Conservation (phyloP, 2,888 invertebrate species). For the Phasia obesa region DNA sequence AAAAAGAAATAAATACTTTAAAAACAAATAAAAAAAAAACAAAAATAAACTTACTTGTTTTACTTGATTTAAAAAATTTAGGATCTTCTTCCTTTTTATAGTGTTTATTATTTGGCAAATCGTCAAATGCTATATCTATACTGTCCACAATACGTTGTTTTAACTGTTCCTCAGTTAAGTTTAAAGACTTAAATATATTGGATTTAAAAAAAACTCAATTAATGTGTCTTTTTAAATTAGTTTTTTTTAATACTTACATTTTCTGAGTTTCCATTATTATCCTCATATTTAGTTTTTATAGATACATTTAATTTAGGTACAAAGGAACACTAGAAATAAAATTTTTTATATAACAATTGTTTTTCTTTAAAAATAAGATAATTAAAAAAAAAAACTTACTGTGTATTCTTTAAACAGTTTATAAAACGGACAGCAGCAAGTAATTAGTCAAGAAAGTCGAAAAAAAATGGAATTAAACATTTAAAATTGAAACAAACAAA, state of each 20-base stretch:
- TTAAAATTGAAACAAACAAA: neutral
- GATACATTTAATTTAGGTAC: slow-evolving; percentile 92
- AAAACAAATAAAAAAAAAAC: neutral
- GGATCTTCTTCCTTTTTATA: slow-evolving; percentile 96
- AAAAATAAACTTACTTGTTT: slow-evolving; percentile 83
- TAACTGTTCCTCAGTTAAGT: slow-evolving; percentile 88
- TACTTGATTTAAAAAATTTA: slow-evolving; percentile 90
- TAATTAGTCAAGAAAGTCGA: slow-evolving; percentile 22
- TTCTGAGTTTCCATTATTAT: slow-evolving; percentile 93
- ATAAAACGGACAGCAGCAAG: neutral
- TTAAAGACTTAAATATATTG: slow-evolving; percentile 89
- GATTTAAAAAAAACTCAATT: too few relatives aligned
- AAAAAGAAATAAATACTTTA: neutral
- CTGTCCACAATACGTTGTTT: slow-evolving; percentile 89
- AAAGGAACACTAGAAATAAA: slow-evolving; percentile 90
- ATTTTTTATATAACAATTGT: slow-evolving; percentile 74
- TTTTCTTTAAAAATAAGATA: slow-evolving; percentile 27
- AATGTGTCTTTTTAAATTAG: neutral
- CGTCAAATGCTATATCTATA: slow-evolving; percentile 94
- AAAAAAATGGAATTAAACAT: neutral
- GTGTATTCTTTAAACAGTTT: slow-evolving; percentile 85
- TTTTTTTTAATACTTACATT: slow-evolving; percentile 87
- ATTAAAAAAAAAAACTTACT: slow-evolving; percentile 83
- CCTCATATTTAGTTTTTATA: slow-evolving; percentile 94
- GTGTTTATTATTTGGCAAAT: slow-evolving; percentile 89